phyloP scores from a whole-genome alignment of 2,797 vertebrate species.

The Neoniphon sammara region DNA sequence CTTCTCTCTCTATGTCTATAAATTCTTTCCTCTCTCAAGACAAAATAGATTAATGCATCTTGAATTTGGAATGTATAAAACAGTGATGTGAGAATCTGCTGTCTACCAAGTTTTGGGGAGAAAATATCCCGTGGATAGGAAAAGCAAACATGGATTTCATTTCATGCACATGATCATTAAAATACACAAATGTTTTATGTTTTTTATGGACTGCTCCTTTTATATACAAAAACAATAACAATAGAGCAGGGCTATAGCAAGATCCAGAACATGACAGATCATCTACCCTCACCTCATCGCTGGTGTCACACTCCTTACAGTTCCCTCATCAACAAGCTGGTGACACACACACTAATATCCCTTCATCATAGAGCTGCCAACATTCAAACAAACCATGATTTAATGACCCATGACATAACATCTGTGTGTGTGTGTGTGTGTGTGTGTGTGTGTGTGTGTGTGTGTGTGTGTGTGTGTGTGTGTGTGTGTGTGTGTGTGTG shows the following conservation, averaged over 20 bases:
- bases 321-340: conserved; percentile 69
- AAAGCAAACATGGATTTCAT: conserved; percentile 66
- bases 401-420: conserved; percentile 77
- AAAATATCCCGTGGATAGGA: conserved; percentile 61
- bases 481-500: conserved; percentile 29
- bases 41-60: conserved; percentile 39
- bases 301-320: conserved; percentile 67
- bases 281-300: conserved; percentile 62
- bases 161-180: conserved; percentile 63
- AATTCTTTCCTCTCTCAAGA: conserved; percentile 2
- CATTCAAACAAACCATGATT: conserved; percentile 71
- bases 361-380: conserved; percentile 65
- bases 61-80: conserved; percentile 6
- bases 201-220: conserved; percentile 67
- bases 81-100: conserved; percentile 31
- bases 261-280: conserved; percentile 67
- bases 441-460: conserved; percentile 63
- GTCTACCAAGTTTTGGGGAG: conserved; percentile 47
- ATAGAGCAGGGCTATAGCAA: conserved; percentile 39
- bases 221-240: conserved; percentile 60
- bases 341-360: conserved; percentile 66
- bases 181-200: too few species aligned
- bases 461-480: conserved; percentile 38
- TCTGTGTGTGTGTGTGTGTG: conserved; percentile 65
- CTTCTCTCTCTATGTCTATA: neutral